Percentiles rank a stretch among this genome's conserved stretches.
These are phyloP conservation scores for Plebejus melissa DNA, from an alignment of 2,888 invertebrate genomes.

Conservation along the genomic window DNA sequence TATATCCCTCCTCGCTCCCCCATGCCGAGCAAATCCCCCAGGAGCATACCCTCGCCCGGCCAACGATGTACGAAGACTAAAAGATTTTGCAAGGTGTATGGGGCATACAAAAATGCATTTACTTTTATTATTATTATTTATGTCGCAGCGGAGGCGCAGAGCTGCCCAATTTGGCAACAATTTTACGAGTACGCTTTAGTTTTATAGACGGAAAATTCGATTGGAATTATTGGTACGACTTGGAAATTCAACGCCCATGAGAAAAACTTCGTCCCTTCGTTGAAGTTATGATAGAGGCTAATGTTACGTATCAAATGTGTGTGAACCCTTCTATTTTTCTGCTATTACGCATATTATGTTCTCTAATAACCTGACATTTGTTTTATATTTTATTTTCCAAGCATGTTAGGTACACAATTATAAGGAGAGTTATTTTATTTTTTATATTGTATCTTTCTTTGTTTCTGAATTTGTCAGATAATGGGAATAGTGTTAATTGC, in stretches of 20 bases:
- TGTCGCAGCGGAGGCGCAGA: constrained; percentile 51
- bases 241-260: constrained; percentile 28
- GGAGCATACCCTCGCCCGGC: constrained; percentile 51
- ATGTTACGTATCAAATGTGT: constrained; percentile 13
- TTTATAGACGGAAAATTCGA: constrained; percentile 66
- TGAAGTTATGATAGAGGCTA: constrained; percentile 12
- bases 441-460: background rate
- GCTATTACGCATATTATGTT: background rate
- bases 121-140: constrained; percentile 68
- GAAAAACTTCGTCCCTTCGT: constrained; percentile 24
- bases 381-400: background rate
- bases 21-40: constrained; percentile 49
- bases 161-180: constrained; percentile 59
- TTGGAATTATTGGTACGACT: constrained; percentile 63
- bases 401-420: background rate
- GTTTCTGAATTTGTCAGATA: background rate
- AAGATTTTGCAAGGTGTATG: constrained; percentile 55
- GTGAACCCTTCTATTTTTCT: background rate
- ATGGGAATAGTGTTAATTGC: too few relatives aligned
- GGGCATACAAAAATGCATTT: constrained; percentile 60
- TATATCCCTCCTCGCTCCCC: constrained; percentile 44
- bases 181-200: constrained; percentile 64
- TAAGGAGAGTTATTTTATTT: background rate
- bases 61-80: constrained; percentile 47
- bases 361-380: background rate